Base-by-base conservation (phyloP, 1,140 invertebrate genomes). In the Polyergus mexicanus region DNA sequence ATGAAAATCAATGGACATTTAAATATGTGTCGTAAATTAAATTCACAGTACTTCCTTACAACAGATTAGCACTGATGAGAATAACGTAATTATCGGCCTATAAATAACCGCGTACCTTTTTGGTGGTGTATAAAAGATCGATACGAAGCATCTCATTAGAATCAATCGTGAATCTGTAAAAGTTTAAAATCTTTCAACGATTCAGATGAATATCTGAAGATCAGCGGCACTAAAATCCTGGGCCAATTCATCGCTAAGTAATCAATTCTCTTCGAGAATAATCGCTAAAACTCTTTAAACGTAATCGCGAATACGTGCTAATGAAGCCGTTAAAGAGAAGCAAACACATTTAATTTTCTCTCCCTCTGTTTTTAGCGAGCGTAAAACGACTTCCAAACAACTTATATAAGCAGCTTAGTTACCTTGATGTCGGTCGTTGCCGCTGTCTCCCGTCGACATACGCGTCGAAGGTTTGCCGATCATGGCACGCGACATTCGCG, bases 361-460 rank as follows among this genome's bases (percentile, higher is more conserved):
- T 56, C 11, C 65, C 11, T 41, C 19, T n/a, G 28, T 85, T 65
- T 68, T 77, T 58, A 63, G 11, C 60, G 32, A 72, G 65, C 54
- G 19, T 68, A 66, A 32, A 16, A 62, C 74, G 72, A 84, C 76
- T 78, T 88, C 65, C 65, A 81, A 88, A 84, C 74, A 58, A 78
- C 86, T 90, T 90, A 90, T 66, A 90, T 87, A 91, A 88, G 84
- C 85, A 51, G 68, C 60, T 88, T 80, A 74, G 88, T 87, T 86
- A 90, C 92, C 92, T 93, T 93, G 89, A 90, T 90, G 87, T 76
- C 89, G 88, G 91, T 92, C 92, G 91, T 92, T 92, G 92, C 84
- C 90, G 88, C 84, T 85, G 80, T 86, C 81, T 86, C 86, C 75
- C 80, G 62, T 81, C 87, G 62, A 75, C 74, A 13, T 72, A 84